Conservation (phyloP, 2,797 vertebrate species). For the Danio albolineatus region DNA sequence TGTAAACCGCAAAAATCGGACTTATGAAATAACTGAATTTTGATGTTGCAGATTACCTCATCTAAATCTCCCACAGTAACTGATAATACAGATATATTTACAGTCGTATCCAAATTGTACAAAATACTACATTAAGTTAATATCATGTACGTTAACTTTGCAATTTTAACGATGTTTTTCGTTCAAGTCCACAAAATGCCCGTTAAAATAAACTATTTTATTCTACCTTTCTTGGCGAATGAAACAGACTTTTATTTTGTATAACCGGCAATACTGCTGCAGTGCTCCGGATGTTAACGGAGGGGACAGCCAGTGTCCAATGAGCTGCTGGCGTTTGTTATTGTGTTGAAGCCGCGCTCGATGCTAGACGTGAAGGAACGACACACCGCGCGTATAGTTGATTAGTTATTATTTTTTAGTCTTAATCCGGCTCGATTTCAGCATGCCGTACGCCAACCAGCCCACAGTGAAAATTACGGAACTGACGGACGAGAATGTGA, state of each 20-base stretch:
- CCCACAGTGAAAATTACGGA: constrained; percentile 97
- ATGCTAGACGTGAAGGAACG: not conserved
- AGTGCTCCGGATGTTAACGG: constrained; percentile 18
- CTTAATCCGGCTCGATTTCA: not conserved
- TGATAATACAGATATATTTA: not conserved
- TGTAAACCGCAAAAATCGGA: no score
- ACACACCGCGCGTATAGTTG: not conserved
- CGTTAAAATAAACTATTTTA: not conserved
- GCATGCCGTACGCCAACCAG: constrained; percentile 97
- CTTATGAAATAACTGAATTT: no score
- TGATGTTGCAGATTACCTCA: not conserved
- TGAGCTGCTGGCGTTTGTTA: not conserved
- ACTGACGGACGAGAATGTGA: constrained; percentile 95
- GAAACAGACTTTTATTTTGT: constrained; percentile 6
- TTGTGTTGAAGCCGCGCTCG: not conserved
- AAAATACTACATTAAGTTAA: not conserved
- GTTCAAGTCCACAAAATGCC: not conserved
- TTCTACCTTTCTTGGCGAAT: not conserved
- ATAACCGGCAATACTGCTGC: not conserved
- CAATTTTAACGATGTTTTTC: not conserved
- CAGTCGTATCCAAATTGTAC: not conserved
- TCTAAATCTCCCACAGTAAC: not conserved
- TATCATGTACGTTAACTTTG: not conserved
- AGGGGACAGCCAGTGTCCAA: not conserved
- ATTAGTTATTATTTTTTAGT: accelerated